Evolutionary conservation across 2,888 invertebrate genomes (phyloP).

Genomic region (Papilio protenor): DNA sequence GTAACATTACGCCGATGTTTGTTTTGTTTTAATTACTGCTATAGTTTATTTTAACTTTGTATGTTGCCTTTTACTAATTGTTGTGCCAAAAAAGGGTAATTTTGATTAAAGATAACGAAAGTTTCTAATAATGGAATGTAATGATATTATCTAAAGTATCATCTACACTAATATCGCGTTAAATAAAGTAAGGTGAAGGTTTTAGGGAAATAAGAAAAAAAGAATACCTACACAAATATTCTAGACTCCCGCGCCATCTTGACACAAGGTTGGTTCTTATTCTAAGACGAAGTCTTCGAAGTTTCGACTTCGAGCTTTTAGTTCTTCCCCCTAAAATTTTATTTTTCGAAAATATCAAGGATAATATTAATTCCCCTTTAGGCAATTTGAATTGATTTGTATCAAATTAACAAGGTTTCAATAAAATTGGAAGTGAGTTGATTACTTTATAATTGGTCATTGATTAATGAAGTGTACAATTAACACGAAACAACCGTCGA

Average conservation of each 20-base stretch:
- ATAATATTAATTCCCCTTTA: neutral
- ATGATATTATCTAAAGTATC: too few relatives aligned
- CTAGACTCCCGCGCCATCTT: too few relatives aligned
- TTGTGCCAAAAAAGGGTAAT: neutral
- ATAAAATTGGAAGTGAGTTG: constrained; percentile 6
- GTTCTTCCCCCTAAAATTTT: too few relatives aligned
- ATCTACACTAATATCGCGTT: too few relatives aligned
- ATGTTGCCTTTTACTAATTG: neutral
- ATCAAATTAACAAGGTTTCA: constrained; percentile 3
- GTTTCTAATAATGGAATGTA: neutral
- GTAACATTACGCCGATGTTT: neutral
- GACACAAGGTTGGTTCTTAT: too few relatives aligned
- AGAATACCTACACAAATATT: too few relatives aligned
- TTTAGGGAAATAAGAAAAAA: too few relatives aligned
- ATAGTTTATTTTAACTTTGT: neutral
- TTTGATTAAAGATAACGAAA: neutral
- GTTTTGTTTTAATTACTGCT: neutral
- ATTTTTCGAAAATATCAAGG: too few relatives aligned
- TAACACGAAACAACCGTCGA: constrained; percentile 4
- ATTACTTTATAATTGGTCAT: constrained; percentile 19
- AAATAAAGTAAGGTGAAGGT: too few relatives aligned
- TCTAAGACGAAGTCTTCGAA: too few relatives aligned
- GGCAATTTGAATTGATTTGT: neutral
- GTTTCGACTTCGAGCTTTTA: too few relatives aligned
- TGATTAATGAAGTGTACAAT: constrained; percentile 15